Conservation (phyloP, 2,888 invertebrate species). For the Elmis aenea region DNA sequence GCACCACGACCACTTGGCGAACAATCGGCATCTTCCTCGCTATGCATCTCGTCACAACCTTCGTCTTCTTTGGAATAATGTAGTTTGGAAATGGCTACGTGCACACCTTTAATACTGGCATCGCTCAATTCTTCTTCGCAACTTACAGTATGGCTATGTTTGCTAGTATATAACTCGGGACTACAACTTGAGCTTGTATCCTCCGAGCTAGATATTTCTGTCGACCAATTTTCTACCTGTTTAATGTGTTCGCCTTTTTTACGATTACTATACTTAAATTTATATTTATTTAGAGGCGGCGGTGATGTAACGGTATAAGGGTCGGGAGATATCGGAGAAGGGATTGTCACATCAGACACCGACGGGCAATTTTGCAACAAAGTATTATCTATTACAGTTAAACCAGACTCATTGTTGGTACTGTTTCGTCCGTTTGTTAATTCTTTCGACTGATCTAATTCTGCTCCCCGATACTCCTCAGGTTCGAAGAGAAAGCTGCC, state of each 20-base stretch:
- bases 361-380: constrained; percentile 42
- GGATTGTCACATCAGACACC: constrained; percentile 45
- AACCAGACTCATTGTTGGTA: constrained; percentile 33
- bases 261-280: constrained; percentile 45
- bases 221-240: constrained; percentile 28
- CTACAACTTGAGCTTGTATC: constrained; percentile 38
- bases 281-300: constrained; percentile 40
- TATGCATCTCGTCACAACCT: constrained; percentile 35
- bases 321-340: constrained; percentile 44
- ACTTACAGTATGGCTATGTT: constrained; percentile 24
- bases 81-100: constrained; percentile 36
- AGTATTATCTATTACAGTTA: constrained; percentile 42
- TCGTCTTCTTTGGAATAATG: constrained; percentile 32
- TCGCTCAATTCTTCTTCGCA: constrained; percentile 32
- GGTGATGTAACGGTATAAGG: constrained; percentile 36
- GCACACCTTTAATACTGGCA: constrained; percentile 35
- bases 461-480: constrained; percentile 39
- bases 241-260: constrained; percentile 38
- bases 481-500: constrained; percentile 44
- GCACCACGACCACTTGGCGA: constrained; percentile 39
- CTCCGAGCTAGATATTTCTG: constrained; percentile 41
- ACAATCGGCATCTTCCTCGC: constrained; percentile 33
- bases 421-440: constrained; percentile 39
- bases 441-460: constrained; percentile 33
- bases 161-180: constrained; percentile 30